Percentiles rank a stretch among this genome's conserved stretches.
Evolutionary conservation across 1,140 invertebrate species (phyloP).

Genomic region (Lordiphosa stackelbergi): DNA sequence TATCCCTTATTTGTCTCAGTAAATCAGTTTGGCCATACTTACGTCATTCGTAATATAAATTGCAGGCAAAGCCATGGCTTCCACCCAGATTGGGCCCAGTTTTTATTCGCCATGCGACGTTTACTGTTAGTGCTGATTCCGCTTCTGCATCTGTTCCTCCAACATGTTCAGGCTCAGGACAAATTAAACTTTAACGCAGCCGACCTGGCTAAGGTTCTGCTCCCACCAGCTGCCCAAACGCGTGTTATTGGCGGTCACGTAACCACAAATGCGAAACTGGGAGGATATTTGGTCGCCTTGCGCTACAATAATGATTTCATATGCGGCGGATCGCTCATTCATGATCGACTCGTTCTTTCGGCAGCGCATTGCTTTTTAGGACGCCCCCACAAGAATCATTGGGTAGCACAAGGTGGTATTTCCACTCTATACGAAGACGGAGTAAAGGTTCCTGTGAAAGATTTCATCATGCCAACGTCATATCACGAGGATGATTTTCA

Average conservation of each 20-base stretch:
- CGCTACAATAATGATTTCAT: conserved; percentile 23
- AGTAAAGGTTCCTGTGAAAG: conserved; percentile 1
- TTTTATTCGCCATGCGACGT: conserved; percentile 4
- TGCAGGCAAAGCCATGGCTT: too few species aligned
- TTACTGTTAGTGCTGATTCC: neutral
- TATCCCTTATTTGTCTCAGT: too few species aligned
- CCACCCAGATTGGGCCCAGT: neutral
- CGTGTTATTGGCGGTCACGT: conserved; percentile 51
- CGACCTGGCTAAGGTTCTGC: conserved; percentile 14
- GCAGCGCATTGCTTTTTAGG: conserved; percentile 52
- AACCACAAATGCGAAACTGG: conserved; percentile 40
- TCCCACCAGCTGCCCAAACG: neutral
- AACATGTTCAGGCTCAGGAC: neutral
- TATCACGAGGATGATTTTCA: conserved; percentile 26
- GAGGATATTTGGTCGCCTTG: conserved; percentile 47
- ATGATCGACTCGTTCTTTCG: conserved; percentile 33
- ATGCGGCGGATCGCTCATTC: conserved; percentile 48
- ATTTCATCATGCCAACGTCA: conserved; percentile 7
- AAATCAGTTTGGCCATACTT: too few species aligned
- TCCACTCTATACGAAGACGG: conserved; percentile 20
- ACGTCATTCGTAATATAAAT: too few species aligned
- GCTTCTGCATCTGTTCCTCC: too few species aligned
- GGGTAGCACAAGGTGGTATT: conserved; percentile 29
- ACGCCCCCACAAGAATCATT: neutral
- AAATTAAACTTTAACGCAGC: conserved; percentile 1